Evolutionary conservation across 2,797 vertebrate species (phyloP), one percentile per base, ranked within the genome.

Genomic region (Hemibagrus guttatus): DNA sequence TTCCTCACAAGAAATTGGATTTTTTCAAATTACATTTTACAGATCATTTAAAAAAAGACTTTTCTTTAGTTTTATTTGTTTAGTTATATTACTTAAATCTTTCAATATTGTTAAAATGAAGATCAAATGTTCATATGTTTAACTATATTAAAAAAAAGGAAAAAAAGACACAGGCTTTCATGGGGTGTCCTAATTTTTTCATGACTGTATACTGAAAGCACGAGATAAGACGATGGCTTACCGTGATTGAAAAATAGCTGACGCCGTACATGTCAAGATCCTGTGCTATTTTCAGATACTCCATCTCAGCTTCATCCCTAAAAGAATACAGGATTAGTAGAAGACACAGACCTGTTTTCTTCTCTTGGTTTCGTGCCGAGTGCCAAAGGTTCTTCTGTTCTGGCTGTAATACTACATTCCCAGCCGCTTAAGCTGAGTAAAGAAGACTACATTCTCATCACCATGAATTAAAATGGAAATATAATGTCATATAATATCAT

Each of bases 201-300:
- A n/a, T n/a, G n/a, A n/a, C n/a, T n/a, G n/a, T n/a, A 39, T 39
- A 39, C 35, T 39, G 35, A 58, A 59, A 26, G 1, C 3, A 2
- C 21, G 3, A 86, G 13, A 63, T 28, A 85, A 86, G 54, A 89
- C 66, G 26, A 14, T 28, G 59, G 96, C 97, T 96, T 94, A 98
- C 97, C 87, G 96, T 96, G 80, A 98, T 97, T 63, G 96, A 95
- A 89, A 97, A 99, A 93, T 97, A 98, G 94, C 97, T 97, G 91
- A 98, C 96, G 26, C 97, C 97, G 13, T 97, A 98, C 97, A 98
- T 97, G 90, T 98, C 97, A 88, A 97, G 95, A 92, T 98, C 97
- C 91, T 98, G 97, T 58, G 97, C 97, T 86, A 97, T 97, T 94
- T 98, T 98, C 75, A 98, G 92, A 89, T 99, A 98, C 90, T 98